A percentile compares a stretch with the other conserved stretches of the same genome.
Evolutionary conservation across 2,113 vertebrate genomes (phyloP).

Genomic region (Pangasianodon gigas): DNA sequence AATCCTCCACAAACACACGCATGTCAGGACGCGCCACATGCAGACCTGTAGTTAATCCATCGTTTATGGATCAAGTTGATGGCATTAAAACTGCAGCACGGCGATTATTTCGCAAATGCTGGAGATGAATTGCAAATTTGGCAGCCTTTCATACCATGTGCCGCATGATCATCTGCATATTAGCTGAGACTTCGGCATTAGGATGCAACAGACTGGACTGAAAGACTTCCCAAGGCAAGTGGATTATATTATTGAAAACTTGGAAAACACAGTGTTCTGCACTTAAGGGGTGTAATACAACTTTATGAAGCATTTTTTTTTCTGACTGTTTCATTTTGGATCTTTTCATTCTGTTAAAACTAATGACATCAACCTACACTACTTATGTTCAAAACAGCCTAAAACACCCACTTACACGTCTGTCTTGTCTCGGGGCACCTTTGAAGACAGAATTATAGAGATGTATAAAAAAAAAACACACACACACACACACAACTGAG

Average conservation of each 20-base stretch:
- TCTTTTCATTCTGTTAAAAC: constrained; percentile 8
- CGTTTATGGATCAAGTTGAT: constrained; percentile 16
- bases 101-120: constrained; percentile 33
- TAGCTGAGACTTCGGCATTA: constrained; percentile 42
- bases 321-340: background rate
- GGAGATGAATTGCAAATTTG: constrained; percentile 44
- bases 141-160: constrained; percentile 13
- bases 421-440: constrained; percentile 32
- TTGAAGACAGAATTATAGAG: constrained; percentile 37
- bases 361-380: constrained; percentile 39
- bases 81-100: constrained; percentile 2
- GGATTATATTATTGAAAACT: constrained; percentile 9
- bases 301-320: background rate
- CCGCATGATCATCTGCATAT: constrained; percentile 39
- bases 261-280: constrained; percentile 17
- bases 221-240: constrained; percentile 26
- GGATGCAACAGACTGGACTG: constrained; percentile 26
- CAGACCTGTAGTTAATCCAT: constrained; percentile 26
- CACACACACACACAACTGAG: background rate
- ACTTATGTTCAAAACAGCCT: constrained; percentile 42
- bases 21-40: background rate
- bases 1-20: background rate
- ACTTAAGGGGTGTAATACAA: constrained; percentile 31
- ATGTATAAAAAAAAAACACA: background rate
- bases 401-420: constrained; percentile 26